phyloP scores from a whole-genome alignment of 2,797 vertebrate species.

The Mormyrops attenuatus region DNA sequence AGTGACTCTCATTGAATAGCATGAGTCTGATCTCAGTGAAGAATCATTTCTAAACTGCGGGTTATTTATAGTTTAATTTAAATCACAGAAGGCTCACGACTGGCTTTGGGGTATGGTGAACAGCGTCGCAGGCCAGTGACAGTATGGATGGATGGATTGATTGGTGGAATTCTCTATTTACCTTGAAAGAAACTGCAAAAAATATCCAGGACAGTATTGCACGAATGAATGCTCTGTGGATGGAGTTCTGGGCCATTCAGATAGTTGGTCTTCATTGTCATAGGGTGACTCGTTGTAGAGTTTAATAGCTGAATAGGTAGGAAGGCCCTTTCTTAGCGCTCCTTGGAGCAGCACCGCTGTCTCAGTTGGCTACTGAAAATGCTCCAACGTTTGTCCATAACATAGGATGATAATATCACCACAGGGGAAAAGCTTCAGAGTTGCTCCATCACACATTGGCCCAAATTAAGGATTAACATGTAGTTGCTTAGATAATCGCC shows the following conservation, averaged over 20 bases:
- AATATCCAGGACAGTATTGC: neutral
- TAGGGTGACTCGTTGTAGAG: neutral
- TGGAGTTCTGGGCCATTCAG: neutral
- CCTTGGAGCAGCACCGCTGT: neutral
- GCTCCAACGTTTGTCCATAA: neutral
- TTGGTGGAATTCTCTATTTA: neutral
- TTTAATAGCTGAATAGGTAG: neutral
- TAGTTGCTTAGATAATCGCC: neutral
- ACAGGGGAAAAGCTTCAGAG: neutral
- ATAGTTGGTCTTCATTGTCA: neutral
- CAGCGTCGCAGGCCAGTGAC: neutral
- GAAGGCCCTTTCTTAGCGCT: neutral
- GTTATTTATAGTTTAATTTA: neutral
- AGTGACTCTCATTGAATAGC: neutral
- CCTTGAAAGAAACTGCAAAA: neutral
- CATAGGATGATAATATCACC: neutral
- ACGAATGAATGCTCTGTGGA: neutral
- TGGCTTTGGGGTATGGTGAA: neutral
- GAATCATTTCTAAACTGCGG: neutral
- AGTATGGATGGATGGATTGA: neutral
- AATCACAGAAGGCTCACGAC: neutral
- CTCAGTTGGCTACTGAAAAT: neutral
- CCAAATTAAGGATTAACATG: neutral
- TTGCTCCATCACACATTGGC: neutral
- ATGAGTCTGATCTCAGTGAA: neutral